phyloP scores from a whole-genome alignment of 2,888 invertebrate genomes.

The Chorisops tibialis region DNA sequence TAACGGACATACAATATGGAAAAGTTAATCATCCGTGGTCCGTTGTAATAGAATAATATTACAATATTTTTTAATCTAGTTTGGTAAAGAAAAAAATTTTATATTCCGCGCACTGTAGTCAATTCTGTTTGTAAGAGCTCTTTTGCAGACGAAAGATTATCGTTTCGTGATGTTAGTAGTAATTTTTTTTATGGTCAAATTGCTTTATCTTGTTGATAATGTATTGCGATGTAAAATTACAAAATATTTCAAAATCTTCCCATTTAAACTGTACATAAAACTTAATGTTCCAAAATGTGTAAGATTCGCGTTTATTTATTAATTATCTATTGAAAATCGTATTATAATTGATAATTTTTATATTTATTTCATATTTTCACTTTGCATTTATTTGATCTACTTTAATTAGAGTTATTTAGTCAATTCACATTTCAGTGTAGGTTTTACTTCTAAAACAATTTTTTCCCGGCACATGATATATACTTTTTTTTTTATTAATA shows the following conservation, averaged over 20 bases:
- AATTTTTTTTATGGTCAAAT: not conserved
- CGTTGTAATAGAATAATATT: conserved; percentile 58
- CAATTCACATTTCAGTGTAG: too few species aligned
- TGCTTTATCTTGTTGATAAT: not conserved
- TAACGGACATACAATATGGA: conserved; percentile 89
- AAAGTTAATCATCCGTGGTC: conserved; percentile 80
- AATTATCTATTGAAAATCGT: not conserved
- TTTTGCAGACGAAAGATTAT: not conserved
- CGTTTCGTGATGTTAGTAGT: not conserved
- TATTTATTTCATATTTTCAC: not conserved
- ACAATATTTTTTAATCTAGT: not conserved
- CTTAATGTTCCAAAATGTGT: not conserved
- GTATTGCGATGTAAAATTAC: not conserved
- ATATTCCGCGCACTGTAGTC: conserved; percentile 14
- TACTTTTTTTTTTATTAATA: too few species aligned
- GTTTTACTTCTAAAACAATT: too few species aligned
- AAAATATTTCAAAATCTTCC: not conserved
- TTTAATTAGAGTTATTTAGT: not conserved
- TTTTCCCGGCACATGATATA: too few species aligned
- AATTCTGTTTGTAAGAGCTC: not conserved
- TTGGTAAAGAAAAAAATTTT: not conserved
- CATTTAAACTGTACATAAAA: not conserved
- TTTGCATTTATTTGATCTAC: too few species aligned
- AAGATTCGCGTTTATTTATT: conserved; percentile 11
- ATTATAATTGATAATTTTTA: not conserved